phyloP scores from a whole-genome alignment of 2,113 vertebrate species.

The Acrocephalus arundinaceus region DNA sequence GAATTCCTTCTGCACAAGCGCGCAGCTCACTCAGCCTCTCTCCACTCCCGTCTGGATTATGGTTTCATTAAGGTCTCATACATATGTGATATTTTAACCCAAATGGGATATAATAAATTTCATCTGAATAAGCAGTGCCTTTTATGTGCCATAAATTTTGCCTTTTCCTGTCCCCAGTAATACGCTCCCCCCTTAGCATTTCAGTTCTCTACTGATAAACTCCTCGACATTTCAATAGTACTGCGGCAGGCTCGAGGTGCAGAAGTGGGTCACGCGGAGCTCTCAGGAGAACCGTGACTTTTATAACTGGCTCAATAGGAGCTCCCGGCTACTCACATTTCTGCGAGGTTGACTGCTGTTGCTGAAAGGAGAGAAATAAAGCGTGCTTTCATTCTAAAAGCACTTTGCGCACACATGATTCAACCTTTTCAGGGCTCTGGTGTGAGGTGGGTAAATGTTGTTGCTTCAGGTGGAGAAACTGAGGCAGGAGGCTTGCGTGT shows the following conservation, averaged over 20 bases:
- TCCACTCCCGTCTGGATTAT: not conserved
- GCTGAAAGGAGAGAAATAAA: slow-evolving; percentile 1
- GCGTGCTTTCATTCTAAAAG: not conserved
- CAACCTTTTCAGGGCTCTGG: not conserved
- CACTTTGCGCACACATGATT: not conserved
- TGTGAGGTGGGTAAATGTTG: not conserved
- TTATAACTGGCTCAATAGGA: not conserved
- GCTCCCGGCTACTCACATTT: not conserved
- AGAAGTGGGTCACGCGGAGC: slow-evolving; percentile 24
- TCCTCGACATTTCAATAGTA: not conserved
- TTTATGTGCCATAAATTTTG: slow-evolving; percentile 29
- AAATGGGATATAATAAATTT: slow-evolving; percentile 44
- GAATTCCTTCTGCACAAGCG: not conserved
- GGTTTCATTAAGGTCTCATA: not conserved
- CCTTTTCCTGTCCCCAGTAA: not conserved
- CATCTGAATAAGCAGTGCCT: slow-evolving; percentile 20
- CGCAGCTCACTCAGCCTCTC: not conserved
- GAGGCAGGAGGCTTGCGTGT: not conserved
- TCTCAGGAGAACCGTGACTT: not conserved
- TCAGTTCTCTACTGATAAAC: slow-evolving; percentile 22
- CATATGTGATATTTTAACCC: slow-evolving; percentile 27
- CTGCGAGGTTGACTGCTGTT: not conserved
- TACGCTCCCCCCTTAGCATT: not conserved
- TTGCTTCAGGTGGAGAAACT: not conserved
- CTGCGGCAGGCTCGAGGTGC: not conserved